phyloP scores from a whole-genome alignment of 1,140 invertebrate genomes.

The Tetranychus cinnabarinus region DNA sequence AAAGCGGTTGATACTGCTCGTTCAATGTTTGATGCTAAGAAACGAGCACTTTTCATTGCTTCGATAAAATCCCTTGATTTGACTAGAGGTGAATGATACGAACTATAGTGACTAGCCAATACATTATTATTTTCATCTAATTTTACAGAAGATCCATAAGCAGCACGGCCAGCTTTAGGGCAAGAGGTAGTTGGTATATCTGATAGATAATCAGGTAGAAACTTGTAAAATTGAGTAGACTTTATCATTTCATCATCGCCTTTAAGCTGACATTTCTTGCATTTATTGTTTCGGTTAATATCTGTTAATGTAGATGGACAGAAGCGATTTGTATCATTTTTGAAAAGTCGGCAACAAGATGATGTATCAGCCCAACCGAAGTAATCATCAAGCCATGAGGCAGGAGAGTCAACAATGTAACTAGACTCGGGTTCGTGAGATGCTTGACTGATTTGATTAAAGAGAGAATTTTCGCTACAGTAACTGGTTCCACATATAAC shows the following conservation, averaged over 20 bases:
- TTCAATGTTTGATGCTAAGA: constrained; percentile 49
- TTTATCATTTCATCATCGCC: background rate
- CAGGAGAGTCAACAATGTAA: constrained; percentile 46
- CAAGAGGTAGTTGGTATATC: constrained; percentile 3
- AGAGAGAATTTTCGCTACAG: constrained; percentile 54
- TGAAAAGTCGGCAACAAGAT: constrained; percentile 23
- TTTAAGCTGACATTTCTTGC: background rate
- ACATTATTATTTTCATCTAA: constrained; percentile 2
- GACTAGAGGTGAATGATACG: constrained; percentile 56
- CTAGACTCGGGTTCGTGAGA: constrained; percentile 38
- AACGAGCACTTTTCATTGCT: constrained; percentile 43
- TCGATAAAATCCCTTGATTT: constrained; percentile 56
- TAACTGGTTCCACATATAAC: constrained; percentile 48
- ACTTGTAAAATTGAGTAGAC: constrained; percentile 3
- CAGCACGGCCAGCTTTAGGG: constrained; percentile 11
- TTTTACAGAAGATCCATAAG: constrained; percentile 1
- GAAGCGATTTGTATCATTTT: constrained; percentile 28
- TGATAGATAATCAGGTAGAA: background rate
- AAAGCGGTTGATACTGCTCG: constrained; percentile 21
- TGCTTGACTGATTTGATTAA: constrained; percentile 52
- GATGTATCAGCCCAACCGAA: constrained; percentile 41
- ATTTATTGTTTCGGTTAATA: background rate
- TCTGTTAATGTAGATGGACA: constrained; percentile 8
- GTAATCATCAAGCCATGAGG: constrained; percentile 81
- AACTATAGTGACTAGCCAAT: constrained; percentile 55